A percentile compares a stretch with the other conserved stretches of the same genome.
Conservation (phyloP, 2,888 invertebrate genomes). For the Ernsta delagoae region DNA sequence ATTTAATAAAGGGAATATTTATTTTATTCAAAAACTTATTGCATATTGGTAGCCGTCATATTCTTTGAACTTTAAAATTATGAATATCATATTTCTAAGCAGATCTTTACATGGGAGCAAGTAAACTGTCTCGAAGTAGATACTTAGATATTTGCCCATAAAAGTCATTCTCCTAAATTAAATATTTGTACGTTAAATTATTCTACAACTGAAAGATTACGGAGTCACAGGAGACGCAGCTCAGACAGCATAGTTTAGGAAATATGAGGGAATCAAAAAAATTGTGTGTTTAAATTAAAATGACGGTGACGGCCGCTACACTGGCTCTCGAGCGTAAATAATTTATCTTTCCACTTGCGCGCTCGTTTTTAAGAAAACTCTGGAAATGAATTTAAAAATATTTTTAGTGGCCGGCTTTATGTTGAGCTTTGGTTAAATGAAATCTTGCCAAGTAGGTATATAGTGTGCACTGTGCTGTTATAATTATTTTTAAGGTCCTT, state of each 20-base stretch:
- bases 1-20: background rate
- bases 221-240: background rate
- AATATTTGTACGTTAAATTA: conserved; percentile 20
- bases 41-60: background rate
- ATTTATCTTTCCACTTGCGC: conserved; percentile 27
- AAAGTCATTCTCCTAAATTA: conserved; percentile 15
- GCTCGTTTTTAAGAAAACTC: conserved; percentile 22
- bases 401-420: conserved; percentile 10
- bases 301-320: conserved; percentile 14
- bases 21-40: background rate
- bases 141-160: conserved; percentile 1
- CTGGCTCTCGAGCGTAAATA: conserved; percentile 24
- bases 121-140: conserved; percentile 1
- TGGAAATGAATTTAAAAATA: conserved; percentile 22
- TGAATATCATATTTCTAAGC: background rate
- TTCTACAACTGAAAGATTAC: conserved; percentile 26
- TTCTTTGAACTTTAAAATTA: no score
- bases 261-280: conserved; percentile 29
- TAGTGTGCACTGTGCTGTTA: background rate
- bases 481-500: conserved; percentile 9
- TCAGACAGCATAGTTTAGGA: conserved; percentile 20
- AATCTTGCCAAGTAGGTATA: background rate
- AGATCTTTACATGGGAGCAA: background rate
- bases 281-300: conserved; percentile 35
- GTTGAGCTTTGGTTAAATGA: conserved; percentile 5